These are phyloP conservation scores for Megastigmus dorsalis DNA, from an alignment of 2,888 invertebrate genomes.

Conservation along the genomic window DNA sequence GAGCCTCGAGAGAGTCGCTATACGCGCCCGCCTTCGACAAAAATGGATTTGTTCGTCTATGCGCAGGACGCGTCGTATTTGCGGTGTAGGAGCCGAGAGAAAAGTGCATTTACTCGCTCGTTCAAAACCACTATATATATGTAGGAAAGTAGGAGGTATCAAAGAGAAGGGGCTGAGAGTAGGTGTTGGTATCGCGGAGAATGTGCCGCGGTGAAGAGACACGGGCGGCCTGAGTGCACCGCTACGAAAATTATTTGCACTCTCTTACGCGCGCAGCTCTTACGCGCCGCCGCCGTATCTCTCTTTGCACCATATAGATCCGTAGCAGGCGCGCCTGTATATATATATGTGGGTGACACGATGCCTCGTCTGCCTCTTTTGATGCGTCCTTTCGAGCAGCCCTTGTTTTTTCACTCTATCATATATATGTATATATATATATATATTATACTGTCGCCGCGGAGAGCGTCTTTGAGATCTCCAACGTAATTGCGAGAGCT, in stretches of 20 bases:
- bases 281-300: background rate
- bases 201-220: conserved; percentile 48
- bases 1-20: no score
- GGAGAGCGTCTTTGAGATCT: background rate
- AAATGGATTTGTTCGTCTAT: conserved; percentile 31
- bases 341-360: conserved; percentile 12
- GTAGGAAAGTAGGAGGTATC: conserved; percentile 33
- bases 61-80: conserved; percentile 36
- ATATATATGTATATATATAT: no score
- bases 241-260: conserved; percentile 46
- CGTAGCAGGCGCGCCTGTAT: no score
- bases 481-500: conserved; percentile 6
- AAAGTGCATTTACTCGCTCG: conserved; percentile 13
- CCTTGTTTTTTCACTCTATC: background rate
- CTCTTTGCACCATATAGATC: no score
- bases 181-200: conserved; percentile 49
- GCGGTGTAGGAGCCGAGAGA: background rate
- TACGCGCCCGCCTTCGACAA: conserved; percentile 20
- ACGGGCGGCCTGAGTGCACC: conserved; percentile 35
- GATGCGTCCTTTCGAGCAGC: conserved; percentile 20
- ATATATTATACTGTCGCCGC: no score
- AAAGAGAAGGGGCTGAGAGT: conserved; percentile 40
- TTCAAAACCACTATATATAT: no score
- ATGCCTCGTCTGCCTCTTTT: background rate
- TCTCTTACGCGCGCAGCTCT: conserved; percentile 12